phyloP scores from a whole-genome alignment of 2,797 vertebrate species.

The Lepilemur ruficaudatus region DNA sequence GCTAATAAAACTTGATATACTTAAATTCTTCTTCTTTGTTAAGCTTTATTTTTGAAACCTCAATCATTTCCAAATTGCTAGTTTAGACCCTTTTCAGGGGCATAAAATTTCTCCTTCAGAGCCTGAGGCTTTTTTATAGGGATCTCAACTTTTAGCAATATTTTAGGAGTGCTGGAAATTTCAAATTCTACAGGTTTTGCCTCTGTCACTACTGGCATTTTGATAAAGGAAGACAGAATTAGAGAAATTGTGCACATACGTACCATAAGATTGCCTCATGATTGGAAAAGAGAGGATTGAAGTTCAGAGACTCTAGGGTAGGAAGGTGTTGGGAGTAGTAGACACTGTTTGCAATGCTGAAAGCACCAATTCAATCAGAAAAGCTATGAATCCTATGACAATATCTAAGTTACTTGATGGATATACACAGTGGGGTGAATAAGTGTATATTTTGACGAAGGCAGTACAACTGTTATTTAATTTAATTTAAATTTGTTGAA shows the following conservation, averaged over 20 bases:
- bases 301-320: neutral
- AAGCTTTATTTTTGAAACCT: neutral
- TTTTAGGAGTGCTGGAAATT: neutral
- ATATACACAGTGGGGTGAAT: neutral
- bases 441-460: slow-evolving; percentile 19
- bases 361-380: slow-evolving; percentile 15
- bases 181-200: neutral
- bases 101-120: neutral
- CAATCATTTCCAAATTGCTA: neutral
- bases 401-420: neutral
- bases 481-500: slow-evolving; percentile 34
- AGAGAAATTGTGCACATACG: neutral
- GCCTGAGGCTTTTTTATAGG: neutral
- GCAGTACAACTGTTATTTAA: neutral
- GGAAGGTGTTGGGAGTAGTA: neutral
- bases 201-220: neutral
- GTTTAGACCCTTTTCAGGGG: neutral
- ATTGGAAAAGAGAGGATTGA: neutral
- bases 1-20: neutral
- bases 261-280: neutral
- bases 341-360: neutral
- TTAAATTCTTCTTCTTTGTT: neutral
- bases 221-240: slow-evolving; percentile 20
- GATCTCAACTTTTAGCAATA: neutral
- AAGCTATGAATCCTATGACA: neutral